Evolutionary conservation across 2,888 invertebrate genomes (phyloP).

Genomic region (Sarcophaga carnaria): DNA sequence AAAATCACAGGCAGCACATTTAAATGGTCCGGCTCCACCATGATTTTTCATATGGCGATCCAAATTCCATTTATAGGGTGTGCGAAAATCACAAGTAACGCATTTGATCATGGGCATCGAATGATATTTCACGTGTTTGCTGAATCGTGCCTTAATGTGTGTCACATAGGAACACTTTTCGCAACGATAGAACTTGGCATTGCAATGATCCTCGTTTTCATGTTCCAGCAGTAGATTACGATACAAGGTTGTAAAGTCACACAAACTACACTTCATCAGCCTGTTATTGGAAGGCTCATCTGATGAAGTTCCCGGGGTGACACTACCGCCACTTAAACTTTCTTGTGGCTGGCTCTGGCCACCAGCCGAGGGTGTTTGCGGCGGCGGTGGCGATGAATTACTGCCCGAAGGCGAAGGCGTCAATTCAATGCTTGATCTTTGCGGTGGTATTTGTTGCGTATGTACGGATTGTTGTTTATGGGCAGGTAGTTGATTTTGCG

Average conservation of each 20-base stretch:
- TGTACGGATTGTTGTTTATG: conserved; percentile 60
- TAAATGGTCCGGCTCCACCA: conserved; percentile 91
- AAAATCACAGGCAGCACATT: conserved; percentile 94
- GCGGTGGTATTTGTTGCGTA: conserved; percentile 46
- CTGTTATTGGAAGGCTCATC: conserved; percentile 79
- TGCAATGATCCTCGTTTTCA: conserved; percentile 89
- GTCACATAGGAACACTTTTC: conserved; percentile 95
- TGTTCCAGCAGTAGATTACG: conserved; percentile 86
- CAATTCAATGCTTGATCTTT: conserved; percentile 73
- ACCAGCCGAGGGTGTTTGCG: conserved; percentile 67
- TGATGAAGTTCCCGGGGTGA: conserved; percentile 41
- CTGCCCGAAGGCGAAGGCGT: conserved; percentile 77
- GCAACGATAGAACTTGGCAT: conserved; percentile 91
- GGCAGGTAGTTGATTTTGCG: conserved; percentile 65
- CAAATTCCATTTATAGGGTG: conserved; percentile 95
- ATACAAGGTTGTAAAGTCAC: conserved; percentile 86
- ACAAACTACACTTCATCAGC: conserved; percentile 85
- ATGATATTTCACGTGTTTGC: conserved; percentile 96
- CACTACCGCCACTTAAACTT: conserved; percentile 31
- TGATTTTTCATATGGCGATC: conserved; percentile 97
- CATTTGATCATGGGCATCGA: conserved; percentile 98
- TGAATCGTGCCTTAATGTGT: conserved; percentile 93
- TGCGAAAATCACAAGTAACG: conserved; percentile 95
- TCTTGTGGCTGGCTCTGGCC: conserved; percentile 41
- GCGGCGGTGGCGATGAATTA: conserved; percentile 75